phyloP scores from a whole-genome alignment of 1,140 invertebrate species.

The Sarcophaga bullata region DNA sequence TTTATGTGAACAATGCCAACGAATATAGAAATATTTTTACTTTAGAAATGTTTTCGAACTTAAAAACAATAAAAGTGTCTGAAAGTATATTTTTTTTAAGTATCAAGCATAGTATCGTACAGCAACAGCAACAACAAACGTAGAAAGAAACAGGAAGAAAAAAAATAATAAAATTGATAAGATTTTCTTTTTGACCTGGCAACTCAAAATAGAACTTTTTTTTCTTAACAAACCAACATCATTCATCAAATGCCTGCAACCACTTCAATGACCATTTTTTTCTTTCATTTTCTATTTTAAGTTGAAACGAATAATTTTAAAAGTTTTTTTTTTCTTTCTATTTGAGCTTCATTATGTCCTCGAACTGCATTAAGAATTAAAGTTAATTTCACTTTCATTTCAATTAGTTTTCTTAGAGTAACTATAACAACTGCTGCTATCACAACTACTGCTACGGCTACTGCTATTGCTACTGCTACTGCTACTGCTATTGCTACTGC shows the following conservation, averaged over 20 bases:
- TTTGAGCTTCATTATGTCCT: background rate
- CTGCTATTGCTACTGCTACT: no score
- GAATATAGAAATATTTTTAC: no score
- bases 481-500: no score
- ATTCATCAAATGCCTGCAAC: background rate
- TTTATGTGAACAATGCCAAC: no score
- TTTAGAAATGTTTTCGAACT: background rate
- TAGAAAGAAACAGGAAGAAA: background rate
- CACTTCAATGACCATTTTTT: background rate
- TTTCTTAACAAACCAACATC: background rate
- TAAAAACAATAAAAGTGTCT: background rate
- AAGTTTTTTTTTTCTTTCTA: background rate
- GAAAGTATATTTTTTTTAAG: background rate
- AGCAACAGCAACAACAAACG: background rate
- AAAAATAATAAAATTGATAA: background rate
- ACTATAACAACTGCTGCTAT: background rate
- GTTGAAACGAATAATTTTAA: background rate
- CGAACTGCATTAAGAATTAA: background rate
- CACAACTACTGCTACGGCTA: no score
- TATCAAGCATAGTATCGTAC: no score
- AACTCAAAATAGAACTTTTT: background rate
- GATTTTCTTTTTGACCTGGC: conserved; percentile 19
- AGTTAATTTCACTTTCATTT: conserved; percentile 16
- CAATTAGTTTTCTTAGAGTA: background rate
- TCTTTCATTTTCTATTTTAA: background rate